Evolutionary conservation across 2,888 invertebrate genomes (phyloP), one percentile per base, ranked within the genome.

Genomic region (Pachycephus smyrnensis): DNA sequence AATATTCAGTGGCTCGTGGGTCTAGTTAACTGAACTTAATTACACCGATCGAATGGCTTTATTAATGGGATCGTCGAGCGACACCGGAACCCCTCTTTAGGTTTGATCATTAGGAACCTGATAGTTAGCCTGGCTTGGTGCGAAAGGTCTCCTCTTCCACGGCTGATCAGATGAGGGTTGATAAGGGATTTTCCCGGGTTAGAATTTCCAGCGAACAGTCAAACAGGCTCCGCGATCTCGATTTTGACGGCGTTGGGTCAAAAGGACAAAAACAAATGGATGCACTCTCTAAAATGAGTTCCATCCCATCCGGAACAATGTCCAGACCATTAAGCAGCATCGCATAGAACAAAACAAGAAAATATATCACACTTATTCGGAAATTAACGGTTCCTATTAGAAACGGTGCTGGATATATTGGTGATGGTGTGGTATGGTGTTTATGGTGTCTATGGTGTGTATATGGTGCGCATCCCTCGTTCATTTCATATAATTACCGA

Each of bases 401-500:
- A 79, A 75, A 77, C 40, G 71, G 74, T 73, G 76, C 76, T 76
- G 77, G 73, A 77, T 68, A 40, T 30, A 68, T 40, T n/a, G 77
- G 75, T 73, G 77, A 76, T 79, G 74, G 77, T 77, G 73, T 73
- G 75, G 77, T 77, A 80, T 78, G 82, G 79, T 75, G 82, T 85
- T 83, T 23, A 55, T 23, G 55, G 55, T 23, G 23, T 55, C 55
- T 55, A 55, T 23, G 55, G 55, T 23, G 23, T 55, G 23, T 55
- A 55, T 55, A 55, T 23, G 55, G 15, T 6, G 55, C 55, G 9
- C 23, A 55, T 2, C 55, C 55, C 55, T 82, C 86, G 86, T 88
- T 88, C 87, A 87, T 88, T 89, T 88, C 86, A 86, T 86, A 86
- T 88, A 89, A 89, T 89, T 89, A 89, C 85, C 83, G 82, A 83